These are phyloP conservation scores for Bugulina stolonifera DNA, from an alignment of 2,888 invertebrate species.

Conservation along the genomic window DNA sequence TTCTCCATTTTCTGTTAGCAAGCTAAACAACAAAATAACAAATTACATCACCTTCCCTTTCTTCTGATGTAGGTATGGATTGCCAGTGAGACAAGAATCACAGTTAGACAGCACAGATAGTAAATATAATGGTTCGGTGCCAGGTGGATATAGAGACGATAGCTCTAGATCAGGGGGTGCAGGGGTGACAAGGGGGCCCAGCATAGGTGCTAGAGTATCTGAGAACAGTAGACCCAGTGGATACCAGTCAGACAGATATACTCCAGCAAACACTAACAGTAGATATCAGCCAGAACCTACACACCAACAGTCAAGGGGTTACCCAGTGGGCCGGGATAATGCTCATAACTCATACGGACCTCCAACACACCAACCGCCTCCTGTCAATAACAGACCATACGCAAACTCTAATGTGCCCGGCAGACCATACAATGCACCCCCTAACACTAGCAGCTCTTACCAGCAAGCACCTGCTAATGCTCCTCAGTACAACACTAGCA, in stretches of 20 bases:
- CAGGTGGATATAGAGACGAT: not conserved
- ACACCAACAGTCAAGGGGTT: not conserved
- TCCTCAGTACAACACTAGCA: not conserved
- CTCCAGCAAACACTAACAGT: not conserved
- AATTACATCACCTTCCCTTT: not conserved
- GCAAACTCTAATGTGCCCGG: not conserved
- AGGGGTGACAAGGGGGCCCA: not conserved
- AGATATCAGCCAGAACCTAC: not conserved
- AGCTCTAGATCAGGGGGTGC: not conserved
- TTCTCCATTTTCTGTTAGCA: too few species aligned
- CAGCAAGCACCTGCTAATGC: not conserved
- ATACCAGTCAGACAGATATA: not conserved
- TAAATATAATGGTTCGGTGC: not conserved
- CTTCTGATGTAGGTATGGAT: not conserved
- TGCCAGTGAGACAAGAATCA: not conserved
- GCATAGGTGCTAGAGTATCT: not conserved
- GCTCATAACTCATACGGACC: not conserved
- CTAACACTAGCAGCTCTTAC: not conserved
- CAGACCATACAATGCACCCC: constrained; percentile 7
- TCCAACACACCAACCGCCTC: not conserved
- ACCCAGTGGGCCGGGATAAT: constrained; percentile 20
- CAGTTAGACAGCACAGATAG: not conserved
- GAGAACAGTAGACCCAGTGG: not conserved
- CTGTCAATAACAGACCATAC: not conserved
- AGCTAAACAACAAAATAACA: not conserved